A percentile compares a stretch with the other conserved stretches of the same genome.
These are phyloP conservation scores for Pachymerium ferrugineum DNA, from an alignment of 2,888 invertebrate genomes.

Conservation along the genomic window DNA sequence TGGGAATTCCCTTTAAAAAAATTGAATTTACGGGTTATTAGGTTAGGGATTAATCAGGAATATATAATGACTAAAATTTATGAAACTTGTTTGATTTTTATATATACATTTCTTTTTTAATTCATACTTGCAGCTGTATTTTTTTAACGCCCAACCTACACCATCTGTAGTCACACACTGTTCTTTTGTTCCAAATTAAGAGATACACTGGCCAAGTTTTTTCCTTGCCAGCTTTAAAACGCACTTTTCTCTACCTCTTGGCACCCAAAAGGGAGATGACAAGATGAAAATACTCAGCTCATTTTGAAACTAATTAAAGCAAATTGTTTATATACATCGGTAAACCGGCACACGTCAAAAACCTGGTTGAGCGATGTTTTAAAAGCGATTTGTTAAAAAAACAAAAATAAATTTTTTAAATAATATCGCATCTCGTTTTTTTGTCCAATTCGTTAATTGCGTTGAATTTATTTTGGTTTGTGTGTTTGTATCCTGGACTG, in stretches of 20 bases:
- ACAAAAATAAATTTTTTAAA: not conserved
- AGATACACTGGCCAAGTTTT: constrained; percentile 16
- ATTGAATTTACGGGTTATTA: too few relatives aligned
- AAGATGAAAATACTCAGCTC: too few relatives aligned
- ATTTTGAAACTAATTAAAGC: too few relatives aligned
- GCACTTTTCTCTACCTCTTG: not conserved
- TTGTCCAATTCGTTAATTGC: not conserved
- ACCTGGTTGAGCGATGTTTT: too few relatives aligned
- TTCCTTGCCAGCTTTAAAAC: not conserved
- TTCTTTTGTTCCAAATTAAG: constrained; percentile 19
- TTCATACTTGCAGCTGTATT: constrained; percentile 2
- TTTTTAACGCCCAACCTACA: not conserved
- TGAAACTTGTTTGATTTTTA: not conserved
- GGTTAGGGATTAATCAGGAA: too few relatives aligned
- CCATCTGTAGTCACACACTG: constrained; percentile 10
- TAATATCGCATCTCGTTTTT: not conserved
- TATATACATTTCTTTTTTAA: not conserved
- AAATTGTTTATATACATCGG: too few relatives aligned
- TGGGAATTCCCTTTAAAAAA: not conserved
- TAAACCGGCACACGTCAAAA: too few relatives aligned
- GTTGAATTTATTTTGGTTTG: not conserved
- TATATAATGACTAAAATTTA: not conserved
- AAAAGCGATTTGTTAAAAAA: too few relatives aligned
- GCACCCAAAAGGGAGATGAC: not conserved
- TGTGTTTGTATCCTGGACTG: too few relatives aligned